phyloP scores from a whole-genome alignment of 2,113 vertebrate genomes.

The Steatornis caripensis region DNA sequence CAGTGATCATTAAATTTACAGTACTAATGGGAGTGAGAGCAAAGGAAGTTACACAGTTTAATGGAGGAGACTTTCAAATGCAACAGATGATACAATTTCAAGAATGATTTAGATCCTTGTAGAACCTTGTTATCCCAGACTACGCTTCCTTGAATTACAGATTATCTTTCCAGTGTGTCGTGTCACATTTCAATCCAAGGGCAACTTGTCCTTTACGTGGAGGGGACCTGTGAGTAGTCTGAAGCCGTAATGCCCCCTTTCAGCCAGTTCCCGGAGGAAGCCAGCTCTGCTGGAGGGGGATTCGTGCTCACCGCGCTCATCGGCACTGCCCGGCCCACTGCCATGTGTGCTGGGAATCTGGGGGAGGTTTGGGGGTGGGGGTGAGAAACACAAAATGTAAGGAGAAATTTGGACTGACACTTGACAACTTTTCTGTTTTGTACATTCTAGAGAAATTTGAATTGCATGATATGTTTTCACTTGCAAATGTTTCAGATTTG shows the following conservation, averaged over 20 bases:
- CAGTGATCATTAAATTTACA: not conserved
- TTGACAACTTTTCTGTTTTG: not conserved
- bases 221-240: not conserved
- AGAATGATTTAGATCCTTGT: not conserved
- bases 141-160: not conserved
- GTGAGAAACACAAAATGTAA: not conserved
- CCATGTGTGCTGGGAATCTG: not conserved
- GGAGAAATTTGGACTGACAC: not conserved
- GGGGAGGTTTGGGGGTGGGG: not conserved
- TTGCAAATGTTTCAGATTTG: conserved; percentile 33
- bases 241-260: not conserved
- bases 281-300: not conserved
- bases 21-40: not conserved
- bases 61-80: not conserved
- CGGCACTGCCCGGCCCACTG: not conserved
- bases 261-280: not conserved
- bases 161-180: not conserved
- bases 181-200: not conserved
- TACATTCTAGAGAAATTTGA: conserved; percentile 14
- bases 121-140: not conserved
- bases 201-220: not conserved
- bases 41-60: not conserved
- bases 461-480: conserved; percentile 26
- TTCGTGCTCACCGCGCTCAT: not conserved
- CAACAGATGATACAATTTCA: not conserved